Base-by-base conservation (phyloP, 2,797 vertebrate species). In the Alauda arvensis region DNA sequence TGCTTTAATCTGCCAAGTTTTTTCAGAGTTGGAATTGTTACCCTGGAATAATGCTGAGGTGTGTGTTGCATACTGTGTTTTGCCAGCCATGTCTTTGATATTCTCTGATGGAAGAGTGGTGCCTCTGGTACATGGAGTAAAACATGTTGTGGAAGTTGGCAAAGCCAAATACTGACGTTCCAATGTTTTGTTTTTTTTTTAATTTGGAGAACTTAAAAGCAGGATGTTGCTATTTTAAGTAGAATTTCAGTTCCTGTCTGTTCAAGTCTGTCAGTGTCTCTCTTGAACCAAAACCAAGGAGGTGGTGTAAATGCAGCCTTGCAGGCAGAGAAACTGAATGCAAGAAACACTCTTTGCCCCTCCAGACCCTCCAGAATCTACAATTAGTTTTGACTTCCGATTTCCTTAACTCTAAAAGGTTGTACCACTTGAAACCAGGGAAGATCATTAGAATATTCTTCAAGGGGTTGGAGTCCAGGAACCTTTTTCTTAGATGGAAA, bases 161-260 rank as follows among this genome's bases (percentile, higher is more conserved):
- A 77, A 89, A 85, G 31, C 69, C 43, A 40, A 61, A 60, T 69
- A 29, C 45, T 92, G 42, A 85, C 76, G 34, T 71, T 62, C 86
- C 57, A 65, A 5, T 49, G 10, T 17, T 40, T 37, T 37, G n/a
- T n/a, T n/a, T 37, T 37, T 52, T 72, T 85, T 92, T 76, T 40
- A 53, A 34, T 85, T 81, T 74, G 31, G 45, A 90, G 91, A 85
- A 83, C 24, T 60, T 63, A 57, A 72, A 90, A 77, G 74, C 77
- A 87, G 87, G 87, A 85, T 91, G 83, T 85, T 90, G 39, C 63
- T 92, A 67, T 92, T 89, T 91, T 69, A 83, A 90, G 56, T 14
- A 76, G 45, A 56, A 78, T 78, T 90, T 85, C 52, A 76, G 70
- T 92, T 93, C 74, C 87, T 81, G 70, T 80, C 76, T 85, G 39